Base-by-base conservation (phyloP, 2,797 vertebrate genomes). In the Periophthalmus magnuspinnatus region DNA sequence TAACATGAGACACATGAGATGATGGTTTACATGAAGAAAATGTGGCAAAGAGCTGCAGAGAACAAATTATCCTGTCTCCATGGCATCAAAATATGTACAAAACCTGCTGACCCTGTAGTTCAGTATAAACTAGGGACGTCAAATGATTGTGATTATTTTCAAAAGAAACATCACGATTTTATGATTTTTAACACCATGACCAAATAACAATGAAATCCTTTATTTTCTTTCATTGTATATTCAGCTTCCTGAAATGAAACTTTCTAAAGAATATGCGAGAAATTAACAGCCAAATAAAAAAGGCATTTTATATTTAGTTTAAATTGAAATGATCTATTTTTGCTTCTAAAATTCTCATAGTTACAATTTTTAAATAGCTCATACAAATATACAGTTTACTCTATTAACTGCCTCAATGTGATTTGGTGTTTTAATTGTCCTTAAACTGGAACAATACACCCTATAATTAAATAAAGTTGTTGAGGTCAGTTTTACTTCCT, bases 1-100 rank as follows among this genome's bases (percentile, higher is more conserved):
- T 93, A 90, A 93, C 80, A 90, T 92, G 93, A 93, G 94, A 96
- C 90, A 97, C 90, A 96, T 94, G 86, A 89, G 80, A 90, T 62
- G 85, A 74, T 70, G 71, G 48, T 92, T 94, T 93, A 70, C 32
- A 62, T 65, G 85, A 69, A 89, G 62, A n/a, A 8, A 65, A 65
- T n/a, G 28, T 33, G 41, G 7, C 45, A 48, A 64, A 33, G 52
- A 7, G 28, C 55, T 32, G 55, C 24, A 16, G 11, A 56, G 11
- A 28, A 28, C 11, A 28, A 54, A 10, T 21, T 21, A 54, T 22
- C 24, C 22, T 16, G 55, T 57, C 21, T 22, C 52, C n/a, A 10
- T 55, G 7, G n/a, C 1, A 4, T 21, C 52, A 55, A 17, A 8
- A 5, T 52, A 17, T 50, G 5, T 50, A 45, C 38, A 52, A 52